These are phyloP conservation scores for Polia nebulosa DNA, from an alignment of 2,888 invertebrate genomes.

Conservation along the genomic window DNA sequence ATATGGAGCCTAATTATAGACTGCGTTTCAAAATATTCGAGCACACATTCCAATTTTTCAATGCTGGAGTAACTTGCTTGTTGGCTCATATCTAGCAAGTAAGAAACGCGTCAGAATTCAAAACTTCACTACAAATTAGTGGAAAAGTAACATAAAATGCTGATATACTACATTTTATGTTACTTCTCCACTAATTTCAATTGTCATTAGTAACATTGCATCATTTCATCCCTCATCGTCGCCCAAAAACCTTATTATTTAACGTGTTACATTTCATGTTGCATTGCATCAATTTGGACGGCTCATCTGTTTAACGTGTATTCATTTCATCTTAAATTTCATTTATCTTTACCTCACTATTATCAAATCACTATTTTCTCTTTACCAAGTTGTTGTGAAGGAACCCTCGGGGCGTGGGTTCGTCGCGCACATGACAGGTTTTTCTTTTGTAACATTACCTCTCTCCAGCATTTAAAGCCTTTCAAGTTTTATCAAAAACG, in stretches of 20 bases:
- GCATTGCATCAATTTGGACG: background rate
- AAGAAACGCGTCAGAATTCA: too few species aligned
- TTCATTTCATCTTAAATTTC: background rate
- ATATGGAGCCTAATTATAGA: constrained; percentile 1
- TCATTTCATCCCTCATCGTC: background rate
- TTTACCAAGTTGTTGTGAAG: background rate
- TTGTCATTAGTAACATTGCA: too few species aligned
- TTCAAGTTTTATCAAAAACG: background rate
- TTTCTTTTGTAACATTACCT: background rate
- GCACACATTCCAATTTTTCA: background rate
- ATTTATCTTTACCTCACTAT: too few species aligned
- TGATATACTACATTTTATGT: too few species aligned
- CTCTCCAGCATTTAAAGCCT: too few species aligned
- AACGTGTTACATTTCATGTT: background rate
- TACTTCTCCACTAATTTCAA: too few species aligned
- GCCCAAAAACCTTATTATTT: background rate
- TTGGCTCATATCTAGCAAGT: background rate
- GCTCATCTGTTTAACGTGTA: background rate
- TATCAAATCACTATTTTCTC: background rate
- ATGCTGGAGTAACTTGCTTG: background rate
- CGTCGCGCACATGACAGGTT: background rate
- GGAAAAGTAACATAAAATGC: background rate
- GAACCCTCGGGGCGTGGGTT: background rate
- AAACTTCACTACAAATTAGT: background rate
- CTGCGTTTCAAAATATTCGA: constrained; percentile 3